Evolutionary conservation across 2,888 invertebrate genomes (phyloP).

Genomic region (Mythimna ferrago): DNA sequence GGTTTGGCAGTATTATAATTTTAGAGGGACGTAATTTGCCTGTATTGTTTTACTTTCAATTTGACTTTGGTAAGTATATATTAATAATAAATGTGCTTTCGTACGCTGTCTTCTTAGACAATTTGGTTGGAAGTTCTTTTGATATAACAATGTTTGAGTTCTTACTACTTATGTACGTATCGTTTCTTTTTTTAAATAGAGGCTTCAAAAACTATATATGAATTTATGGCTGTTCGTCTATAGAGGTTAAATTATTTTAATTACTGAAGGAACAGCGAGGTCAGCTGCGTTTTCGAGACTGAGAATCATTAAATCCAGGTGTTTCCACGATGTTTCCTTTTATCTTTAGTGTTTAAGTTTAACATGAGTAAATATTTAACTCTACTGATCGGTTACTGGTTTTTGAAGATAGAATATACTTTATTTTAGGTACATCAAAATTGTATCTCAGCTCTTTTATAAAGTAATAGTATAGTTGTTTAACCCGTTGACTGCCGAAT

Average conservation of each 20-base stretch:
- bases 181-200: not conserved
- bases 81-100: constrained; percentile 31
- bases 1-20: constrained; percentile 42
- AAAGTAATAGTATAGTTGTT: no score
- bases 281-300: not conserved
- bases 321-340: not conserved
- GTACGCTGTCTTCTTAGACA: constrained; percentile 13
- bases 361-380: not conserved
- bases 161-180: not conserved
- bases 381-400: not conserved
- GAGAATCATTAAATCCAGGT: not conserved
- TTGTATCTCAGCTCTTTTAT: not conserved
- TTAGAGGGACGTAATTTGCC: constrained; percentile 43
- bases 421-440: not conserved
- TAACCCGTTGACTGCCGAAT: no score
- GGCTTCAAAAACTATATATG: no score
- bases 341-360: not conserved
- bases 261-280: not conserved
- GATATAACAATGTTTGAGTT: not conserved
- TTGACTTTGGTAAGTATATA: constrained; percentile 17
- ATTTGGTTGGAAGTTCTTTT: not conserved
- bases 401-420: not conserved
- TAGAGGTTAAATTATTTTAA: not conserved
- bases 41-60: constrained; percentile 31
- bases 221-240: not conserved